Conservation (phyloP, 2,888 invertebrate species). For the Aproaerema taeniolella region DNA sequence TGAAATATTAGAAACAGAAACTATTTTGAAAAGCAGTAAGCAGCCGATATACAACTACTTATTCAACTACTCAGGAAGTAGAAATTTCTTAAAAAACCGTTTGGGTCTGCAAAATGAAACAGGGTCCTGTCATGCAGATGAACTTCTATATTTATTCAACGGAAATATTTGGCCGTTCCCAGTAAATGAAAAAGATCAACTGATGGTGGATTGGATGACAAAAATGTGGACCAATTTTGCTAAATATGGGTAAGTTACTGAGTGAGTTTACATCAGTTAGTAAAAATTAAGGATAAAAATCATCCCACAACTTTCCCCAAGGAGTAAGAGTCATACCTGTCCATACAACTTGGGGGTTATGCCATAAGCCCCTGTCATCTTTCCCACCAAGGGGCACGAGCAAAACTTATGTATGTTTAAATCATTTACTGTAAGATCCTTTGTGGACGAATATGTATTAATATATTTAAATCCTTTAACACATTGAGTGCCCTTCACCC, state of each 20-base stretch:
- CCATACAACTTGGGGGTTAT: too few relatives aligned
- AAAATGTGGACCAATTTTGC: constrained; percentile 64
- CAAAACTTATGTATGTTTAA: too few relatives aligned
- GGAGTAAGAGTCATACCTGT: too few relatives aligned
- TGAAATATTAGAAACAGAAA: constrained; percentile 45
- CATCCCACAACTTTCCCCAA: too few relatives aligned
- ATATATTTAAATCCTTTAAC: too few relatives aligned
- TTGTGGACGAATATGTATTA: too few relatives aligned
- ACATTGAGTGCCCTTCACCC: too few relatives aligned
- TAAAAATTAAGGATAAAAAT: too few relatives aligned
- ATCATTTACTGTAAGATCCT: too few relatives aligned
- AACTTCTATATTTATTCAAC: constrained; percentile 57
- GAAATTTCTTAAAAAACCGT: constrained; percentile 48
- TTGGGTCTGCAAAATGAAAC: constrained; percentile 33
- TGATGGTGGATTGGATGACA: constrained; percentile 49
- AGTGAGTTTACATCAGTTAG: too few relatives aligned
- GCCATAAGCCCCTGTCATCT: too few relatives aligned
- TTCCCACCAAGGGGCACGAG: too few relatives aligned
- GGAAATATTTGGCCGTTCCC: constrained; percentile 42
- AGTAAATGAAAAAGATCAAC: constrained; percentile 37
- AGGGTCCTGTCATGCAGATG: constrained; percentile 61
- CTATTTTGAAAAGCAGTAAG: constrained; percentile 27
- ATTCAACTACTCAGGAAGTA: constrained; percentile 52
- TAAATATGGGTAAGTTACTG: constrained; percentile 47
- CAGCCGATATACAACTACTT: constrained; percentile 49